Evolutionary conservation across 2,888 invertebrate species (phyloP).

Genomic region (Clusia tigrina): DNA sequence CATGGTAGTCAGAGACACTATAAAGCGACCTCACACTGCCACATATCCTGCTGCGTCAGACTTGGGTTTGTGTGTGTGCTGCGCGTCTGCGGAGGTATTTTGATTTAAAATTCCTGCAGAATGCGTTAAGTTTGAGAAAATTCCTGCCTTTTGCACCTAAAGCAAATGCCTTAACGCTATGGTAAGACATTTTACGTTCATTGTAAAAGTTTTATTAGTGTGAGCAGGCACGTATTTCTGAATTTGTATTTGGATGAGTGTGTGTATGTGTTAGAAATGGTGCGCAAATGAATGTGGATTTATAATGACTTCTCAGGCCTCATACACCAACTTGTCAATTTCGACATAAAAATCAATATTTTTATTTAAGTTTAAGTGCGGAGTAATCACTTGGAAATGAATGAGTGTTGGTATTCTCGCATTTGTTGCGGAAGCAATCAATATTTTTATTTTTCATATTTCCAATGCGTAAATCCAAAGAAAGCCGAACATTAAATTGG

Average conservation of each 20-base stretch:
- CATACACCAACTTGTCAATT: constrained; percentile 32
- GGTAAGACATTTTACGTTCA: background rate
- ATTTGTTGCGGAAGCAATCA: no score
- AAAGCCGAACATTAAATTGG: background rate
- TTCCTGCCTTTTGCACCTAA: no score
- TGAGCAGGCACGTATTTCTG: background rate
- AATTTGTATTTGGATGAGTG: background rate
- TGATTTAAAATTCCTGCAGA: background rate
- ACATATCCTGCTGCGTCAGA: no score
- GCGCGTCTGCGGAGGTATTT: background rate
- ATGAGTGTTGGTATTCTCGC: background rate
- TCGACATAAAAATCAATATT: constrained; percentile 10
- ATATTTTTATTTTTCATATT: background rate
- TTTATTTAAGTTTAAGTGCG: background rate
- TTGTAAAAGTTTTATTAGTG: no score
- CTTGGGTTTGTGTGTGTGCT: background rate
- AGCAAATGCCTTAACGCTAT: background rate
- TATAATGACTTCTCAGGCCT: background rate
- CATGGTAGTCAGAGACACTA: no score
- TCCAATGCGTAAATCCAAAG: background rate
- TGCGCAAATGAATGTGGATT: background rate
- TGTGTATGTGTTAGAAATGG: background rate
- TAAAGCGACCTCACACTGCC: background rate
- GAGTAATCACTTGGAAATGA: background rate
- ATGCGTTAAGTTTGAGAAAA: no score